Evolutionary conservation across 2,113 vertebrate species (phyloP).

Genomic region (Cyanistes caeruleus): DNA sequence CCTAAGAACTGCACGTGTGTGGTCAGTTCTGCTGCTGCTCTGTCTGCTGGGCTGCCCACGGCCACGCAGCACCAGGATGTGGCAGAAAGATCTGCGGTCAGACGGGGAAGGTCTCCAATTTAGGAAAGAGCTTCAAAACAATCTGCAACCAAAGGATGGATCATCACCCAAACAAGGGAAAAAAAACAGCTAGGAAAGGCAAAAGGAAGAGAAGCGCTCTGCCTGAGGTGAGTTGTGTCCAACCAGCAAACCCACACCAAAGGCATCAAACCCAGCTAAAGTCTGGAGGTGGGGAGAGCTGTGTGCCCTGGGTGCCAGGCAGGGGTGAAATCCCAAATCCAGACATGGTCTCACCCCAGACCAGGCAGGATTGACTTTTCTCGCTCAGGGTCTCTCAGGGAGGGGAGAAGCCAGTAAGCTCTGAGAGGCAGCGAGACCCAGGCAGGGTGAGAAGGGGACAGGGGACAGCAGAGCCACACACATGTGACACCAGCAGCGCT

Average conservation of each 20-base stretch:
- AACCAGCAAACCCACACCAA: neutral
- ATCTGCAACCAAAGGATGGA: neutral
- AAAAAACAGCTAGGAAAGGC: neutral
- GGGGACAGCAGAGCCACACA: neutral
- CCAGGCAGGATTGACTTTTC: neutral
- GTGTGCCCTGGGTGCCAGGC: accelerated
- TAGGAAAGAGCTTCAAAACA: neutral
- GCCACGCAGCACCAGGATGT: neutral
- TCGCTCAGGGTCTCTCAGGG: neutral
- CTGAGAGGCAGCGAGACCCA: neutral
- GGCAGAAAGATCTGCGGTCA: neutral
- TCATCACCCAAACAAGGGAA: neutral
- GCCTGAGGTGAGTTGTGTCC: neutral
- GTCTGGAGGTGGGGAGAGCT: neutral
- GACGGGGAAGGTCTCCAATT: neutral
- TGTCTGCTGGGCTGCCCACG: accelerated
- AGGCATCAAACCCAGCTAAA: neutral
- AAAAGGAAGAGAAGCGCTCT: neutral
- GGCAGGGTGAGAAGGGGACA: neutral
- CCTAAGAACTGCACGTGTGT: accelerated
- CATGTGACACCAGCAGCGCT: accelerated
- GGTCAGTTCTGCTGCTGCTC: neutral
- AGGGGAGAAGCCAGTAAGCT: neutral
- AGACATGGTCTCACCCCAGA: no score
- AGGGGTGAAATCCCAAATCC: neutral